phyloP scores from a whole-genome alignment of 2,888 invertebrate species.

The Drosophila parthenogenetica region DNA sequence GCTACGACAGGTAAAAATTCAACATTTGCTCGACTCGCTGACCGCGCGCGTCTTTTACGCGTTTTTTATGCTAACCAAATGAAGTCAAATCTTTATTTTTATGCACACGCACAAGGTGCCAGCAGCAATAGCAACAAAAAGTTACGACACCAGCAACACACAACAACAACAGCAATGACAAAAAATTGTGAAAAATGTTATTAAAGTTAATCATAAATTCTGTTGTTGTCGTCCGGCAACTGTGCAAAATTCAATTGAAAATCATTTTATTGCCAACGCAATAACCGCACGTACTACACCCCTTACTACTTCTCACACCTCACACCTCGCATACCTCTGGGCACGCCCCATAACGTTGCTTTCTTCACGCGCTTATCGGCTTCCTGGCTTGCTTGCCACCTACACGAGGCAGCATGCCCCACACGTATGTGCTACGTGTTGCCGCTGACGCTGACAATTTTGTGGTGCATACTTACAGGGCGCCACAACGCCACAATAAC shows the following conservation, averaged over 20 bases:
- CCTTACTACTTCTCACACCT: neutral
- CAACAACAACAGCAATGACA: slow-evolving; percentile 28
- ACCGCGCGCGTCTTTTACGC: slow-evolving; percentile 62
- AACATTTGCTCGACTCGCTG: slow-evolving; percentile 37
- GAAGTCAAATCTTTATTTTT: slow-evolving; percentile 68
- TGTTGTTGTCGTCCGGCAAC: slow-evolving; percentile 48
- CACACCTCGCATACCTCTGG: neutral
- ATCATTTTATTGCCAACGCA: slow-evolving; percentile 69
- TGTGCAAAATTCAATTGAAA: slow-evolving; percentile 71
- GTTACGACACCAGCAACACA: too few relatives aligned
- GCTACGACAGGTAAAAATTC: slow-evolving; percentile 11
- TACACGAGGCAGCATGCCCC: slow-evolving; percentile 42
- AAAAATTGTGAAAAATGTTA: slow-evolving; percentile 39
- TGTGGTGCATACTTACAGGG: slow-evolving; percentile 41
- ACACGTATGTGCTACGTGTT: slow-evolving; percentile 70
- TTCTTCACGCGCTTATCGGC: neutral
- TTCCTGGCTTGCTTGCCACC: neutral
- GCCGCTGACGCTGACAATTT: slow-evolving; percentile 64
- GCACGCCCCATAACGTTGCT: neutral
- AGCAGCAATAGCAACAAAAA: slow-evolving; percentile 20
- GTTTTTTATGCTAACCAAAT: slow-evolving; percentile 77
- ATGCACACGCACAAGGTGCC: slow-evolving; percentile 60
- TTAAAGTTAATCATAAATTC: slow-evolving; percentile 71
- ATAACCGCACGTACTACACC: slow-evolving; percentile 49
- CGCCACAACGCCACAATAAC: slow-evolving; percentile 4